Base-by-base conservation (phyloP, 2,888 invertebrate genomes). In the Epirrhoe alternata region DNA sequence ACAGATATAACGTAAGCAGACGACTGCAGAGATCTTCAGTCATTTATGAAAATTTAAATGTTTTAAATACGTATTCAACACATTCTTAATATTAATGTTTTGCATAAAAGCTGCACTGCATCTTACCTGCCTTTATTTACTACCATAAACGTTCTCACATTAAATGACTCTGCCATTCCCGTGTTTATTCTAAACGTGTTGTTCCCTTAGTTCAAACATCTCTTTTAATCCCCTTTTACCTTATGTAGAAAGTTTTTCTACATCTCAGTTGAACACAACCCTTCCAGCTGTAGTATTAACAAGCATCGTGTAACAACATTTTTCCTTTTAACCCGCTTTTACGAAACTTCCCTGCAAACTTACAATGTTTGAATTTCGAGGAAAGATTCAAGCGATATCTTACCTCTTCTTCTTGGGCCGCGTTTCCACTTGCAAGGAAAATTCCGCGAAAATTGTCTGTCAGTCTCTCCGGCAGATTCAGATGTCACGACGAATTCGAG, bases 351-450 rank as follows among this genome's bases (percentile, higher is more conserved):
- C 61, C 52, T 63, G 17, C 61, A 56, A 38, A 56, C 63, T 61
- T 33, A 61, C 64, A 64, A 57, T 61, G 57, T 67, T 56, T 49
- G 45, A 57, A 64, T 58, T 68, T 68, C 54, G 50, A 45, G 64
- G 57, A 57, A 67, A 64, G 33, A 50, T 68, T 54, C 50, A 45
- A 52, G 38, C 49, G 31, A 61, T 54, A 57, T 60, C 42, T 68
- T 38, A 56, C 53, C 49, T 60, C 53, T 61, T 16, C 16, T 14
- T 14, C 14, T 47, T 6, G 14, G 47, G 14, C 47, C 6, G 6
- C 35, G 7, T 35, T 24, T 24, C 24, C 3, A 35, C 35, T 5
- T 35, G 35, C 35, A 35, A 47, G n/a, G 6, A 47, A 42, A 42
- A 5, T 42, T 42, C 8, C 10, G n/a, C 12, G 0, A n/a, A 12